phyloP scores from a whole-genome alignment of 2,888 invertebrate species.

The Melolontha melolontha region DNA sequence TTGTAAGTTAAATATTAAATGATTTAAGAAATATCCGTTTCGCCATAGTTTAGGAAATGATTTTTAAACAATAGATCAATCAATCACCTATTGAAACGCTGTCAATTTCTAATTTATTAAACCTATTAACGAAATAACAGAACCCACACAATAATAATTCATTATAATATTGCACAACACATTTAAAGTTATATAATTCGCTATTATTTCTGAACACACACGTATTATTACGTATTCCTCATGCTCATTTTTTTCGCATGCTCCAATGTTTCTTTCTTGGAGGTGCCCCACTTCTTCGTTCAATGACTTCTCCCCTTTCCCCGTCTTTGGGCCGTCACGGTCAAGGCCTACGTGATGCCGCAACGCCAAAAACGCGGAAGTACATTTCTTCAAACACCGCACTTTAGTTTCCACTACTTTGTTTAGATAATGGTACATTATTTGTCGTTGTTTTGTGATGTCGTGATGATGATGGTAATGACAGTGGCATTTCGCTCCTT shows the following conservation, averaged over 20 bases:
- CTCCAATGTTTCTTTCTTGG: slow-evolving; percentile 21
- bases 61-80: slow-evolving; percentile 2
- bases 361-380: slow-evolving; percentile 52
- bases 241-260: slow-evolving; percentile 12
- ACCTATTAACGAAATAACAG: slow-evolving; percentile 8
- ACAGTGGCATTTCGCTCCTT: neutral
- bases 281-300: slow-evolving; percentile 48
- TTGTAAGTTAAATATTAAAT: no score
- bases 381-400: slow-evolving; percentile 46
- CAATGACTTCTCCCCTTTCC: slow-evolving; percentile 46
- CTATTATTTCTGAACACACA: slow-evolving; percentile 10
- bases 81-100: slow-evolving; percentile 4
- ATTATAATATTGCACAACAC: slow-evolving; percentile 17
- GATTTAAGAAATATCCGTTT: no score
- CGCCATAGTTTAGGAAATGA: no score
- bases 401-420: slow-evolving; percentile 47
- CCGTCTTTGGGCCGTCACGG: slow-evolving; percentile 50
- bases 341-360: slow-evolving; percentile 54
- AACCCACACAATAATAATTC: neutral
- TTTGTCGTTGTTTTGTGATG: slow-evolving; percentile 3
- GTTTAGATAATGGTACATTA: slow-evolving; percentile 45
- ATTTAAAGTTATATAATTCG: slow-evolving; percentile 14
- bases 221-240: slow-evolving; percentile 2
- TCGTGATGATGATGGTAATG: slow-evolving; percentile 17
- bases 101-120: slow-evolving; percentile 9